Evolutionary conservation across 2,797 vertebrate genomes (phyloP).

Genomic region (Cyclopterus lumpus): DNA sequence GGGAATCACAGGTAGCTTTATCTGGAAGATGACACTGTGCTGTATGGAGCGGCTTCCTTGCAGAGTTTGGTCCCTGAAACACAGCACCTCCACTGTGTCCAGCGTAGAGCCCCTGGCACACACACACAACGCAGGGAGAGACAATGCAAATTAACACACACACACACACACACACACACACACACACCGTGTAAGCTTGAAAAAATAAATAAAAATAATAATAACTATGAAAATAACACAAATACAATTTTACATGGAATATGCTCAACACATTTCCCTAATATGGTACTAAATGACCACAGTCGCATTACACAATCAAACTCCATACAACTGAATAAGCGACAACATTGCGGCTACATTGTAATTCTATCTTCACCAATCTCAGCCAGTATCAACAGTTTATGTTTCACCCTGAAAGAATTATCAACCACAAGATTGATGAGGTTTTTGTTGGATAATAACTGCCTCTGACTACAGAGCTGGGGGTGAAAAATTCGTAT

Average conservation of each 20-base stretch:
- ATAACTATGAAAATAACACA: background rate
- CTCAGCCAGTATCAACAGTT: slow-evolving; percentile 54
- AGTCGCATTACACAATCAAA: slow-evolving; percentile 31
- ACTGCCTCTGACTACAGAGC: background rate
- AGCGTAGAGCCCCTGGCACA: slow-evolving; percentile 85
- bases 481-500: background rate
- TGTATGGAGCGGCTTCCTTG: slow-evolving; percentile 90
- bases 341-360: slow-evolving; percentile 29
- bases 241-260: background rate
- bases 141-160: slow-evolving; percentile 9
- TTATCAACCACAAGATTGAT: slow-evolving; percentile 35
- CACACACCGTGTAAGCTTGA: no score
- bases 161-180: slow-evolving; percentile 9
- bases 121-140: slow-evolving; percentile 7
- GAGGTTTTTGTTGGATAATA: slow-evolving; percentile 51
- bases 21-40: slow-evolving; percentile 93
- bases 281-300: slow-evolving; percentile 29
- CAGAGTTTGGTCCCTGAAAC: slow-evolving; percentile 94
- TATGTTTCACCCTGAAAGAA: slow-evolving; percentile 35
- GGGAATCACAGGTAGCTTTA: slow-evolving; percentile 87
- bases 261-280: slow-evolving; percentile 31
- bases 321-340: slow-evolving; percentile 22
- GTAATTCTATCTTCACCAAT: slow-evolving; percentile 22
- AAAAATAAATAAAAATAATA: background rate
- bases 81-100: slow-evolving; percentile 89